These are phyloP conservation scores for Bombylius major DNA, from an alignment of 2,888 invertebrate species.

Conservation along the genomic window DNA sequence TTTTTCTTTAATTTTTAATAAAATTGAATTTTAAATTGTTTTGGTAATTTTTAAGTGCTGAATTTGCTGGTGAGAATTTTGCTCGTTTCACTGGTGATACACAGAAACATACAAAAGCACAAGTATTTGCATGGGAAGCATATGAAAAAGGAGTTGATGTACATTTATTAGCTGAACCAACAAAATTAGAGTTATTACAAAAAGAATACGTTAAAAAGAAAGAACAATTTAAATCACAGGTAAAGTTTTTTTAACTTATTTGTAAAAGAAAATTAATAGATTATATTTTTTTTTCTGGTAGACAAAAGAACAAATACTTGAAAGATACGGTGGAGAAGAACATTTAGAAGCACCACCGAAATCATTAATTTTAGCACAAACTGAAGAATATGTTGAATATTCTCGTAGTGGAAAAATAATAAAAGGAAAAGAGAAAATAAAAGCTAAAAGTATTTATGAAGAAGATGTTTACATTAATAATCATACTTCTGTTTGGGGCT, in stretches of 20 bases:
- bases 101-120: constrained; percentile 74
- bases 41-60: constrained; percentile 38
- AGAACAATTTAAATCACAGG: constrained; percentile 65
- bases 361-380: constrained; percentile 77
- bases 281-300: constrained; percentile 39
- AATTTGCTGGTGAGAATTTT: constrained; percentile 94
- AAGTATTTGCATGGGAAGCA: constrained; percentile 96
- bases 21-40: not conserved
- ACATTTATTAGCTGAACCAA: constrained; percentile 93
- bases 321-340: constrained; percentile 91
- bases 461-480: constrained; percentile 89
- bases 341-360: constrained; percentile 79
- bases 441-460: constrained; percentile 78
- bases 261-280: too few relatives aligned
- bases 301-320: constrained; percentile 72
- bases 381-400: constrained; percentile 92
- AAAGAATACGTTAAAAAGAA: constrained; percentile 83
- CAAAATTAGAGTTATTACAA: constrained; percentile 84
- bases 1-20: not conserved
- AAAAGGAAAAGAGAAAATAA: constrained; percentile 77
- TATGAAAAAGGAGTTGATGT: constrained; percentile 87
- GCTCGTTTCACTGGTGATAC: constrained; percentile 92
- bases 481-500: constrained; percentile 92
- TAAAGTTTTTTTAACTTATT: not conserved
- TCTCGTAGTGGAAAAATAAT: constrained; percentile 81